Conservation (phyloP, 2,797 vertebrate species). For the Zalophus californianus region DNA sequence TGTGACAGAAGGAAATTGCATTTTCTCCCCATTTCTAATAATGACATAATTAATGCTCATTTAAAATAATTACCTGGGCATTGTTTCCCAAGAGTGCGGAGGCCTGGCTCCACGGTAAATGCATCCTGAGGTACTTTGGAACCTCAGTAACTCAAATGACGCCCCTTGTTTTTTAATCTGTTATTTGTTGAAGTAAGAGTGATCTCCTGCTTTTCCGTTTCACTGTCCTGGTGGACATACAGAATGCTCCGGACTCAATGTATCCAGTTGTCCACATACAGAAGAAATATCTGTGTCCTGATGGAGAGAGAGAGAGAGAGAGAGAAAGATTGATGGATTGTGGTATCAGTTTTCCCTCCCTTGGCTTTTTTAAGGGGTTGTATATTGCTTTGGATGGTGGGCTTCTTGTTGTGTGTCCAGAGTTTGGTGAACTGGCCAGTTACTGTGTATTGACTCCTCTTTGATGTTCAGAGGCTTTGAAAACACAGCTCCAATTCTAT, state of each 20-base stretch:
- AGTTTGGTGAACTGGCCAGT: background rate
- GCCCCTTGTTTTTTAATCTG: conserved; percentile 71
- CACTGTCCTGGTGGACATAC: conserved; percentile 55
- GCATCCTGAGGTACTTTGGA: conserved; percentile 54
- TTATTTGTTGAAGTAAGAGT: conserved; percentile 53
- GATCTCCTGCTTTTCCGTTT: conserved; percentile 47
- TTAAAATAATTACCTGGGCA: conserved; percentile 81
- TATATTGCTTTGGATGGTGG: background rate
- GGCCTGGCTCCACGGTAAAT: conserved; percentile 42
- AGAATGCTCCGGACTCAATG: conserved; percentile 29
- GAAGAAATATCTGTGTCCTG: background rate
- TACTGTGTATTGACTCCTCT: background rate
- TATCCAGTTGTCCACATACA: background rate
- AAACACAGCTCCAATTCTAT: background rate
- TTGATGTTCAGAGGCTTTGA: conserved; percentile 13
- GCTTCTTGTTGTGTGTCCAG: background rate
- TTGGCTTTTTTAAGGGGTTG: background rate
- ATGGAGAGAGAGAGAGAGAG: no score
- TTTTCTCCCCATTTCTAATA: conserved; percentile 88
- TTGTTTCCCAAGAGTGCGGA: conserved; percentile 73
- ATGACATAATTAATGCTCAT: conserved; percentile 89
- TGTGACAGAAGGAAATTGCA: conserved; percentile 94
- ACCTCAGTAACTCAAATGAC: background rate
- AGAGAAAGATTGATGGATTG: background rate
- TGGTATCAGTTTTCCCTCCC: background rate